Percentiles rank a stretch among this genome's conserved stretches.
Conservation (phyloP, 2,888 invertebrate species). For the Dolomedes plantarius region DNA sequence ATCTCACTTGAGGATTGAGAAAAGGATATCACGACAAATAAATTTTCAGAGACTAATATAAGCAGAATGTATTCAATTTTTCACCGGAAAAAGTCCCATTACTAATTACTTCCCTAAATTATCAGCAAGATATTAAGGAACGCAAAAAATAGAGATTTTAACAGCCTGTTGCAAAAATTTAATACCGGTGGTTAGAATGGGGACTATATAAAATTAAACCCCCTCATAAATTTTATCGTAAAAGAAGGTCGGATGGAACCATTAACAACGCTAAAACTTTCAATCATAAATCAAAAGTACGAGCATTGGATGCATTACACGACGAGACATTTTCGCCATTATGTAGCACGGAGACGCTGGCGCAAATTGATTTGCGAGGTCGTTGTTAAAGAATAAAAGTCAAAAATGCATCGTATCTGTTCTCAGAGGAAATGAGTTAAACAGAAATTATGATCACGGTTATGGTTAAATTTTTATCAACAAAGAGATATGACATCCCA, state of each 20-base stretch:
- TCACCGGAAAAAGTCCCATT: too few species aligned
- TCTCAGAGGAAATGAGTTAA: conserved; percentile 7
- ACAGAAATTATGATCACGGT: background rate
- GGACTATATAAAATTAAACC: background rate
- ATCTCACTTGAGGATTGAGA: too few species aligned
- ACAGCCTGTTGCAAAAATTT: too few species aligned
- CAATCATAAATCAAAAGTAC: conserved; percentile 2
- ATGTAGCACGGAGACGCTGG: background rate
- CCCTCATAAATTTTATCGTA: background rate
- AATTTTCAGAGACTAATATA: too few species aligned
- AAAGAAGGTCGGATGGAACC: background rate
- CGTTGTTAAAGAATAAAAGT: conserved; percentile 1
- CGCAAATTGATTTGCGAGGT: conserved; percentile 12
- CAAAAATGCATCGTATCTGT: background rate
- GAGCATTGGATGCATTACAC: background rate
- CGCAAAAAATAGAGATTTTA: too few species aligned
- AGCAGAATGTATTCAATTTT: too few species aligned
- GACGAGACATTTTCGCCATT: background rate
- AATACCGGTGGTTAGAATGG: background rate
- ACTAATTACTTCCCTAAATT: too few species aligned
- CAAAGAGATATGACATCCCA: background rate
- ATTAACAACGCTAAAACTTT: background rate
- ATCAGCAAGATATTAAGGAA: too few species aligned
- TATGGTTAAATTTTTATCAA: background rate
- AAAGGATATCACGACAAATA: too few species aligned